Percentiles rank a stretch among this genome's conserved stretches.
Conservation (phyloP, 2,797 vertebrate species). For the Sebastes matsubarae region DNA sequence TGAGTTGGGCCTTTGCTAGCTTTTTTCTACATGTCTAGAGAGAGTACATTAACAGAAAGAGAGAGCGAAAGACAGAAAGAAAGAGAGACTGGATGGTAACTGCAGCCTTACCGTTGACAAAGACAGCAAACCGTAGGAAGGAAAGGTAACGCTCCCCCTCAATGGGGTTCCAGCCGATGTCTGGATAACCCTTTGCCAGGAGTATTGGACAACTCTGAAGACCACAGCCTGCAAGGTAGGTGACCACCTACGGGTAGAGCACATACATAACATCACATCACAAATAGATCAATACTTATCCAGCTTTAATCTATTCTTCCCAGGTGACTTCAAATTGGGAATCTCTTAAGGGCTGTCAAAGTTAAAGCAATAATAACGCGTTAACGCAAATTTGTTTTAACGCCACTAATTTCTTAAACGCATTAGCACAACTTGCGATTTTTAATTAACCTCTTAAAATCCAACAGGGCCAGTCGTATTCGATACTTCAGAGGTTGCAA, state of each 20-base stretch:
- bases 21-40: neutral
- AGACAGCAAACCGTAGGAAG: constrained; percentile 97
- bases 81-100: neutral
- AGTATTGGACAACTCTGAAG: constrained; percentile 96
- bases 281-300: neutral
- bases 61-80: neutral
- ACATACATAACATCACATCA: neutral
- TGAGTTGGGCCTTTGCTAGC: neutral
- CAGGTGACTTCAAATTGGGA: neutral
- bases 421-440: too few relatives aligned
- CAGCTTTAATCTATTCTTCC: neutral
- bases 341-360: neutral
- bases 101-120: constrained; percentile 90
- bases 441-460: too few relatives aligned
- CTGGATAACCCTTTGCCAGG: constrained; percentile 94
- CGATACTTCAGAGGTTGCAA: too few relatives aligned
- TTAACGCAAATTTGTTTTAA: too few relatives aligned
- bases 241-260: constrained; percentile 88
- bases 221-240: constrained; percentile 95
- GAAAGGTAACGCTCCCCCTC: constrained; percentile 98
- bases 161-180: constrained; percentile 99
- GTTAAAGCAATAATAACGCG: too few relatives aligned
- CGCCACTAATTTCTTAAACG: too few relatives aligned
- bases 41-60: neutral
- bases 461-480: rapidly evolving